Base-by-base conservation (phyloP, 2,797 vertebrate genomes). In the Macropodus opercularis region DNA sequence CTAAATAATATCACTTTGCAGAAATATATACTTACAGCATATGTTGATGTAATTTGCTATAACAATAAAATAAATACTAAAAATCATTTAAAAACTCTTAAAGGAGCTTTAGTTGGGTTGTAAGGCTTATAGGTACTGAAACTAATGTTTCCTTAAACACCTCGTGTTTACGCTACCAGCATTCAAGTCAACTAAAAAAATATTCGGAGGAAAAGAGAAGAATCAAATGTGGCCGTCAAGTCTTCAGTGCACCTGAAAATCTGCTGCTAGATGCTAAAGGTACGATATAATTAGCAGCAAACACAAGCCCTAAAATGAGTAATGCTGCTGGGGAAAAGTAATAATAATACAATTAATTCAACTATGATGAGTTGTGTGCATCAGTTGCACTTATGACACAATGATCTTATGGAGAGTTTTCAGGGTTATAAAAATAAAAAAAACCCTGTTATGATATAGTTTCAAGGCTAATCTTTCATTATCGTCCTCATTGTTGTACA, bases 111-210 rank as follows among this genome's bases (percentile, higher is more conserved):
- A 36, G 10, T 41, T 23, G 36, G 21, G 72, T 40, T 74, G 36
- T 71, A 80, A 85, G 74, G 79, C 72, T 74, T 75, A 18, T 52
- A 72, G 69, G 71, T 76, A 65, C 68, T 66, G 63, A 71, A 72
- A 81, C 26, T 56, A 62, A 47, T n/a, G 40, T 55, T 63, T n/a
- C 53, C 11, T 39, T 58, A n/a, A 62, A 64, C 52, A 83, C 49
- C 32, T 55, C 68, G 43, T 51, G 58, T 43, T 18, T 63, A 42
- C 3, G 23, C 49, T 61, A 64, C 35, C 17, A 55, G 67, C 49
- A 51, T 64, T 61, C 59, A 75, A 62, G 54, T 71, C 42, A 49
- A 19, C 40, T 68, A 55, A 64, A 75, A 14, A 58, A 48, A 50
- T 65, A 27, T 21, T 63, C 3, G 12, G 27, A 58, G 47, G 32